A percentile compares a stretch with the other conserved stretches of the same genome.
phyloP scores from a whole-genome alignment of 1,140 invertebrate genomes.

The Wiebesia pumilae region DNA sequence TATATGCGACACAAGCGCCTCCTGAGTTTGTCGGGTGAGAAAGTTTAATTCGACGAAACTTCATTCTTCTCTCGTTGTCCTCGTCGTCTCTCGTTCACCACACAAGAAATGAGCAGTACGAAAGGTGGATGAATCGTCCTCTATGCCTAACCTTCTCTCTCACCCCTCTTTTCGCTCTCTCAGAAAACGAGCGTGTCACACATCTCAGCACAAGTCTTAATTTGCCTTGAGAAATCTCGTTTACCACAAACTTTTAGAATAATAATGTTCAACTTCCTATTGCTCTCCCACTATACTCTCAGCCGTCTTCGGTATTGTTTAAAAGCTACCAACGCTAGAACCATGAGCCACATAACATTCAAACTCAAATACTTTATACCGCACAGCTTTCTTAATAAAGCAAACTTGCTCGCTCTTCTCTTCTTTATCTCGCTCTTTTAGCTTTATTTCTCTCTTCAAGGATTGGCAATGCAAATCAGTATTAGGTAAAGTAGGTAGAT shows the following conservation, averaged over 20 bases:
- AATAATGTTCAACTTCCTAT: slow-evolving; percentile 46
- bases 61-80: slow-evolving; percentile 48
- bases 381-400: slow-evolving; percentile 44
- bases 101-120: slow-evolving; percentile 12
- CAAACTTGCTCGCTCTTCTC: slow-evolving; percentile 9
- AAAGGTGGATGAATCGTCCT: not conserved
- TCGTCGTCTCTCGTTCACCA: slow-evolving; percentile 20
- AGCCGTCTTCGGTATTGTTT: not conserved
- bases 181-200: slow-evolving; percentile 48
- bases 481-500: slow-evolving; percentile 30
- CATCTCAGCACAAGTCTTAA: slow-evolving; percentile 48
- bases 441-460: not conserved
- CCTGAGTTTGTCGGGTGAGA: slow-evolving; percentile 29
- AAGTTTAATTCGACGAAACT: slow-evolving; percentile 53
- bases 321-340: not conserved
- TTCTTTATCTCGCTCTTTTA: not conserved
- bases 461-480: slow-evolving; percentile 48
- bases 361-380: slow-evolving; percentile 46
- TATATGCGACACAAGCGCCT: slow-evolving; percentile 19
- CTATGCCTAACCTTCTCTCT: not conserved
- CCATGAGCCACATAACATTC: slow-evolving; percentile 47
- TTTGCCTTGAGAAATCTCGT: slow-evolving; percentile 51
- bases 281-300: not conserved
- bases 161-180: not conserved
- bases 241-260: slow-evolving; percentile 52